Percentiles rank a stretch among this genome's conserved stretches.
Evolutionary conservation across 2,888 invertebrate species (phyloP).

Genomic region (Brachypalpus laphriformis): DNA sequence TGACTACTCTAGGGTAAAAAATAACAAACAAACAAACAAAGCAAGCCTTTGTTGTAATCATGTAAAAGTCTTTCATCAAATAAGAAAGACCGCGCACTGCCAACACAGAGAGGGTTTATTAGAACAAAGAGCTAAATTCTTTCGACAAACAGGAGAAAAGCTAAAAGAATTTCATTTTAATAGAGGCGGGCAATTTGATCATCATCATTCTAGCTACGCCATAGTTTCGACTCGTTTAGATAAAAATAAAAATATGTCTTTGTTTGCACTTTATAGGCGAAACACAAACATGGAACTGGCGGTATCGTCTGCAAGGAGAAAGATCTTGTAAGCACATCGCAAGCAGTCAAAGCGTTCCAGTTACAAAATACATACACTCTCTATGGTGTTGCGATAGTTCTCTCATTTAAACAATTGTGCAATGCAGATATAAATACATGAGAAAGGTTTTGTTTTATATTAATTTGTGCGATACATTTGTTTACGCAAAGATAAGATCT

Average conservation of each 20-base stretch:
- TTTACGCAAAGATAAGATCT: not conserved
- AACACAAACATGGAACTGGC: not conserved
- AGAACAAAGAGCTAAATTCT: slow-evolving; percentile 44
- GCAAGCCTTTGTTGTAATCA: slow-evolving; percentile 19
- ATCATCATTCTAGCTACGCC: slow-evolving; percentile 25
- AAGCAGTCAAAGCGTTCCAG: slow-evolving; percentile 26
- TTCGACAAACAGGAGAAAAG: slow-evolving; percentile 7
- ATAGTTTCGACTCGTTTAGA: not conserved
- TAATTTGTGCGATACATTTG: slow-evolving; percentile 2
- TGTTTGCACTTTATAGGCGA: slow-evolving; percentile 33
- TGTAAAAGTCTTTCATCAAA: not conserved
- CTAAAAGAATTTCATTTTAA: slow-evolving; percentile 38
- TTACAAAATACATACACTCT: slow-evolving; percentile 1
- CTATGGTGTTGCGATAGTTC: not conserved
- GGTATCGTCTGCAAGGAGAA: slow-evolving; percentile 2
- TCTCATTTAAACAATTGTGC: slow-evolving; percentile 20
- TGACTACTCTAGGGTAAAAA: not conserved
- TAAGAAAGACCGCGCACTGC: not conserved
- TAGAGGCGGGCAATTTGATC: slow-evolving; percentile 42
- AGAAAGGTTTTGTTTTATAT: not conserved
- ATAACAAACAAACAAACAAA: slow-evolving; percentile 5
- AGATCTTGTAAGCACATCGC: slow-evolving; percentile 1
- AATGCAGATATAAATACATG: not conserved
- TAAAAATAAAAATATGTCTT: slow-evolving; percentile 14
- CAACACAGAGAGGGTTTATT: not conserved